phyloP scores from a whole-genome alignment of 2,797 vertebrate genomes.

The Myotis planiceps region DNA sequence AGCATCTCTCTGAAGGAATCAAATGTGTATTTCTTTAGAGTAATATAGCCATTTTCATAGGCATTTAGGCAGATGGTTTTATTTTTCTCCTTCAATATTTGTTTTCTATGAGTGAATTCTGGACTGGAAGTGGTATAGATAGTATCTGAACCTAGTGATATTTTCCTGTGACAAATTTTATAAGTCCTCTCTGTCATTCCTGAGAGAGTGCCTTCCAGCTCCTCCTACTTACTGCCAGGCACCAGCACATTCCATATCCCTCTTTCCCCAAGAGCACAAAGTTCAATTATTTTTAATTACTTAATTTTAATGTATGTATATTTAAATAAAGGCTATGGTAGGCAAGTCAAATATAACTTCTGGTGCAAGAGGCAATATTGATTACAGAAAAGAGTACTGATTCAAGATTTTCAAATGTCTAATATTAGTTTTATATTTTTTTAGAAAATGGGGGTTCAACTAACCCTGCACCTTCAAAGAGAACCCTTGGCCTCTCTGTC shows the following conservation, averaged over 20 bases:
- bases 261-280: conserved; percentile 28
- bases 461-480: neutral
- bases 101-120: neutral
- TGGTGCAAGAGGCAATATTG: neutral
- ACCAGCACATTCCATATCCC: neutral
- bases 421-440: neutral
- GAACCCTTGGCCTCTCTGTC: neutral
- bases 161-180: neutral
- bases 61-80: neutral
- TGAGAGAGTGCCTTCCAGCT: neutral
- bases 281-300: conserved; percentile 45
- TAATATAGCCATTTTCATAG: neutral
- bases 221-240: neutral
- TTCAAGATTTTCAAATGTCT: neutral
- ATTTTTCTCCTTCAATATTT: conserved; percentile 18
- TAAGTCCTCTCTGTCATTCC: neutral
- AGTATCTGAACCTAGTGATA: neutral
- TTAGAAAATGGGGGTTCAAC: neutral
- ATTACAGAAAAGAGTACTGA: neutral
- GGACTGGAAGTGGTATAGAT: neutral
- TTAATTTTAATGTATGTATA: conserved; percentile 40
- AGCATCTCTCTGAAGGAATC: neutral
- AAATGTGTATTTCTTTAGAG: neutral
- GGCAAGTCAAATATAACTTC: neutral
- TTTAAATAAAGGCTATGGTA: neutral